Evolutionary conservation across 2,797 vertebrate genomes (phyloP).

Genomic region (Alauda arvensis): DNA sequence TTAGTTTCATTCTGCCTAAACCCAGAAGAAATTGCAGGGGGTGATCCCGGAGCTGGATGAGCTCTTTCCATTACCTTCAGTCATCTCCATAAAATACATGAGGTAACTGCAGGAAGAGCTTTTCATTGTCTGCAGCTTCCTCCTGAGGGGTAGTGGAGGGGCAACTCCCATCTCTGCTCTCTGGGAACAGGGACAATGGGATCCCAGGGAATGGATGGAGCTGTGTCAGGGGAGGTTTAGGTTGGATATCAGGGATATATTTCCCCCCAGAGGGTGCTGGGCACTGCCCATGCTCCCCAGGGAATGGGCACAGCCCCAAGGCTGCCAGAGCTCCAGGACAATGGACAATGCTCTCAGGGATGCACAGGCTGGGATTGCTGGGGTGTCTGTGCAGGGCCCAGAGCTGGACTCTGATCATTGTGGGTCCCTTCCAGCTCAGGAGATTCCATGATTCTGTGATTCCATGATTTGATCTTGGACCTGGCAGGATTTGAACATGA

Average conservation of each 20-base stretch:
- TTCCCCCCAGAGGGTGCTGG: not conserved
- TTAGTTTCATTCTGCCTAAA: not conserved
- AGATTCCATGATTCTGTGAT: not conserved
- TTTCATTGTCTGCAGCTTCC: not conserved
- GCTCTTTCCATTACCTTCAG: not conserved
- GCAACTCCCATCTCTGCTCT: not conserved
- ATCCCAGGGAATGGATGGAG: not conserved
- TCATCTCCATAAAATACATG: not conserved
- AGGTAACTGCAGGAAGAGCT: not conserved
- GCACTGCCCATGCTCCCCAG: not conserved
- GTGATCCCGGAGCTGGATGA: not conserved
- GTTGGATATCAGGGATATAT: rapidly evolving
- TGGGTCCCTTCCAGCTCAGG: not conserved
- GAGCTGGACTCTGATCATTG: rapidly evolving
- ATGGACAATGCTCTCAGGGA: rapidly evolving
- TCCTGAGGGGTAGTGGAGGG: not conserved
- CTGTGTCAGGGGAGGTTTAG: rapidly evolving
- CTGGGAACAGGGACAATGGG: rapidly evolving
- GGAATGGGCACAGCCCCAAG: not conserved
- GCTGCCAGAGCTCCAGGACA: not conserved
- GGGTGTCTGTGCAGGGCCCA: not conserved
- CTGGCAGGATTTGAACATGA: not conserved
- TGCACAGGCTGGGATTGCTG: not conserved
- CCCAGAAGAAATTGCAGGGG: not conserved
- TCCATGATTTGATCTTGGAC: not conserved